These are phyloP conservation scores for Metacarcinus magister DNA, from an alignment of 2,888 invertebrate species.

Conservation along the genomic window DNA sequence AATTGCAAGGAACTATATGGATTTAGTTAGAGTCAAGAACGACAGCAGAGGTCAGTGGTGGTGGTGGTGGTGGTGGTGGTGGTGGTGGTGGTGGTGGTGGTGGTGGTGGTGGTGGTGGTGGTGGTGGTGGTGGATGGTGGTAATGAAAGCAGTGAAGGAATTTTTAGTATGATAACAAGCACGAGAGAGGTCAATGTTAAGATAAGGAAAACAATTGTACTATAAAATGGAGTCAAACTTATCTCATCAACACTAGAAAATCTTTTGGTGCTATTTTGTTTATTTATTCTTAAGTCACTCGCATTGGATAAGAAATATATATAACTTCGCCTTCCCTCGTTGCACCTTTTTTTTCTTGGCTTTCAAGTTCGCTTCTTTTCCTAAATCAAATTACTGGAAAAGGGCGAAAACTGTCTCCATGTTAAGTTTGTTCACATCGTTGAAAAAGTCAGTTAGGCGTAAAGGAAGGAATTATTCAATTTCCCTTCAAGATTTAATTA, in stretches of 20 bases:
- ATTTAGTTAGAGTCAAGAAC: background rate
- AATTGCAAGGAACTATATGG: background rate
- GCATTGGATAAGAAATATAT: background rate
- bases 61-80: background rate
- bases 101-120: slow-evolving; percentile 22
- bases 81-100: slow-evolving; percentile 27
- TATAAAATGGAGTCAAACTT: background rate
- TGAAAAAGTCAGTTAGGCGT: background rate
- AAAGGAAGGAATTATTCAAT: slow-evolving; percentile 41
- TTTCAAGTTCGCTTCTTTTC: background rate
- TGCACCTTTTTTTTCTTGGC: background rate
- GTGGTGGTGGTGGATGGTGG: background rate
- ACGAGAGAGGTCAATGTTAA: background rate
- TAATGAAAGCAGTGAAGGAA: background rate
- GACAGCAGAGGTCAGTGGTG: background rate
- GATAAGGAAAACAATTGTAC: background rate
- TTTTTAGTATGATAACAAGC: background rate
- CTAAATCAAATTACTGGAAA: background rate
- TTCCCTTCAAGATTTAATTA: slow-evolving; percentile 43
- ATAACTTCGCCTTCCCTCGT: background rate
- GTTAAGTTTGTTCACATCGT: background rate
- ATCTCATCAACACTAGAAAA: background rate
- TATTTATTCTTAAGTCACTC: background rate
- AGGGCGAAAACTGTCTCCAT: slow-evolving; percentile 21
- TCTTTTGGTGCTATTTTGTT: too few relatives aligned